Base-by-base conservation (phyloP, 2,113 vertebrate species). In the Pluvialis apricaria region DNA sequence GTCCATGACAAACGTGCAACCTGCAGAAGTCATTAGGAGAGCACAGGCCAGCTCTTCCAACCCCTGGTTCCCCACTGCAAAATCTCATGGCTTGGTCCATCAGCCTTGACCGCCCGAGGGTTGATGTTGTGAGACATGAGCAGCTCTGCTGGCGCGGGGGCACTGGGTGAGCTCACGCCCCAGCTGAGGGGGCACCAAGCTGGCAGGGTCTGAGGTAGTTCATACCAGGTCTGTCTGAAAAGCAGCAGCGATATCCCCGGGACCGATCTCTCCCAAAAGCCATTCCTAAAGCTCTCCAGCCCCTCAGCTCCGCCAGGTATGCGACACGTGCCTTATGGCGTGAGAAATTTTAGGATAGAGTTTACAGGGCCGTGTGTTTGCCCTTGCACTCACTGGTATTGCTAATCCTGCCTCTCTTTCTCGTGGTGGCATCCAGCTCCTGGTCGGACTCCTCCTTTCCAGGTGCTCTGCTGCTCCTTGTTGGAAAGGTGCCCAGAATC, bases 1-100 rank as follows among this genome's bases (percentile, higher is more conserved):
- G 11, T 11, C 38, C 52, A 7, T 13, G 18, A 47, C 44, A 66
- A 40, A 40, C 5, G 4, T 0, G 1, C 5, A 5, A 76, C 10
- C 26, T 42, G 17, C 24, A 25, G 20, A 66, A 78, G 75, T 8
- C 11, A 52, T 7, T 42, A 86, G 34, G 16, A 70, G 29, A 70
- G 21, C 45, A 22, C 2, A 6, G 54, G 32, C 17, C 8, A 6
- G 26, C 36, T 51, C 29, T 62, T 55, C 28, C 44, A 2, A 6
- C 18, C 7, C 31, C n/a, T 80, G 13, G 3, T 4, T 91, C 42
- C 58, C 14, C 29, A 9, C 17, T 40, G 69, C 54, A 40, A 60
- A 65, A 29, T 45, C 65, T 51, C 52, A 22, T 8, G 15, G 15
- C 36, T 15, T 81, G 65, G 15, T 65, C 62, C 44, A 6, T 4